These are phyloP conservation scores for Fregetta grallaria DNA, from an alignment of 2,113 vertebrate genomes.

Conservation along the genomic window DNA sequence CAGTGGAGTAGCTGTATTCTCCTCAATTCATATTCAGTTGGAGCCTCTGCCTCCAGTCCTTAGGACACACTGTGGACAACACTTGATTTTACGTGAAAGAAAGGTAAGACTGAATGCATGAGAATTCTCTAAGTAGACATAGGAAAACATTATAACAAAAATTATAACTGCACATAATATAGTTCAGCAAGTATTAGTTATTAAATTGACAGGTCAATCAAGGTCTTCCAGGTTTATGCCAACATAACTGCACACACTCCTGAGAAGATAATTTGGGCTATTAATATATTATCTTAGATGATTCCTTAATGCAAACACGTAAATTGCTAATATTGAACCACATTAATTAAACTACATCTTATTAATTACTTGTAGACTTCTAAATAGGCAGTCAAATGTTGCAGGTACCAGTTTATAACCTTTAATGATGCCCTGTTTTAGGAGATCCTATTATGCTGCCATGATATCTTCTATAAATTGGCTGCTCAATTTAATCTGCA, in stretches of 20 bases:
- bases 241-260: not conserved
- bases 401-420: not conserved
- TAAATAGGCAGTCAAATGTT: constrained; percentile 18
- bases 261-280: not conserved
- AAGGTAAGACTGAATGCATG: not conserved
- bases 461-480: not conserved
- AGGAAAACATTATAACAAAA: constrained; percentile 31
- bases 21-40: not conserved
- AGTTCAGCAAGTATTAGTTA: not conserved
- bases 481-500: not conserved
- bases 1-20: not conserved
- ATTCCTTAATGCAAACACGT: not conserved
- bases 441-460: not conserved
- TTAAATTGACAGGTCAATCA: constrained; percentile 27
- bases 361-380: constrained; percentile 29
- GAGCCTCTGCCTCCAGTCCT: not conserved
- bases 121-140: not conserved
- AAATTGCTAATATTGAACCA: not conserved
- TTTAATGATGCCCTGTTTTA: not conserved
- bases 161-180: not conserved
- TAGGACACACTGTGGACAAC: not conserved
- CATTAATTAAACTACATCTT: constrained; percentile 34
- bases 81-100: not conserved
- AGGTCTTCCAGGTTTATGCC: constrained; percentile 25
- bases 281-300: constrained; percentile 15